phyloP scores from a whole-genome alignment of 2,888 invertebrate species.

The Flabesymbios commensalis region DNA sequence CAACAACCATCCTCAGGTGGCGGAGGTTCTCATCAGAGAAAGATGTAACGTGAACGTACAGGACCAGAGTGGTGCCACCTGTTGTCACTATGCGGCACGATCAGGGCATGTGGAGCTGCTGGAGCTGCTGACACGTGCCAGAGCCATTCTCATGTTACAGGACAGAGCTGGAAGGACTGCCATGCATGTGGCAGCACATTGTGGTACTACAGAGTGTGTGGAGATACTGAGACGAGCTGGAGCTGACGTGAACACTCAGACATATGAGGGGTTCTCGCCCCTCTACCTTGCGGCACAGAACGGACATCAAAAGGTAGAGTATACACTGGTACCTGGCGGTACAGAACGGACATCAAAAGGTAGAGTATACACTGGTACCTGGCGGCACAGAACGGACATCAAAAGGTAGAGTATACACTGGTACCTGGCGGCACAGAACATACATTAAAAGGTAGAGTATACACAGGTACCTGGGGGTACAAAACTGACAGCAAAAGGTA shows the following conservation, averaged over 20 bases:
- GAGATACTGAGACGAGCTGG: conserved; percentile 21
- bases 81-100: conserved; percentile 17
- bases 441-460: too few species aligned
- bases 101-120: conserved; percentile 11
- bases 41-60: conserved; percentile 22
- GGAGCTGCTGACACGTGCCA: conserved; percentile 14
- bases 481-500: too few species aligned
- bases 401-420: too few species aligned
- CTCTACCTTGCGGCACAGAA: conserved; percentile 28
- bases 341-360: too few species aligned
- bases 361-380: too few species aligned
- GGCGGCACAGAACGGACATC: too few species aligned
- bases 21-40: conserved; percentile 12
- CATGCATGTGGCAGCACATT: conserved; percentile 24
- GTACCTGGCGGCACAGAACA: too few species aligned
- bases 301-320: conserved; percentile 30
- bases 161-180: conserved; percentile 25
- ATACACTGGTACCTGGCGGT: too few species aligned
- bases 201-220: conserved; percentile 25
- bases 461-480: too few species aligned
- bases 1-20: conserved; percentile 16
- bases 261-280: conserved; percentile 25
- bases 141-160: conserved; percentile 11
- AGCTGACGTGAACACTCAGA: conserved; percentile 24
- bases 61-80: conserved; percentile 18